Base-by-base conservation (phyloP, 64 coral and sea anemone species). In the Montipora foliosa region DNA sequence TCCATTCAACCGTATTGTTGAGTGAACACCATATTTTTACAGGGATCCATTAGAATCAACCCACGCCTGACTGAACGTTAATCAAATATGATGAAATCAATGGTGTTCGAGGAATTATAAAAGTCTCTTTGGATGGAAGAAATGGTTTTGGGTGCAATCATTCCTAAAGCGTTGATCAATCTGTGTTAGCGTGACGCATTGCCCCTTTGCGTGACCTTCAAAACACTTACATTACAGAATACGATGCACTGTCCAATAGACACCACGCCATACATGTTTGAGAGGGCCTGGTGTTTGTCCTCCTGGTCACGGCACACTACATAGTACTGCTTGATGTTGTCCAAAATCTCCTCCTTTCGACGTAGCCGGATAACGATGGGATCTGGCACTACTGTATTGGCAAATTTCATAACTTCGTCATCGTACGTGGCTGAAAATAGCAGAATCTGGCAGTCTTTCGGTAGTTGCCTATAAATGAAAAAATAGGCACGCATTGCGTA, bases 221-320 rank as follows among this genome's bases (percentile, higher is more conserved):
- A 48, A 10, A 5, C 14, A 94, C 98, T 96, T 94, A 99, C 98
- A 76, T 96, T 92, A 69, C 98, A 99, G 45, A 99, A 99, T 3
- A 99, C 98, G 25, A 99, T 96, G 22, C 98, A 99, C 74, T 99
- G 98, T 22, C 98, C 98, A 83, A 99, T 99, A 2, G 95, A 92
- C 6, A 99, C 70, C 12, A 96, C 98, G 9, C 98, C 98, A 76
- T 99, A 96, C 95, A 99, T 94, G 67, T 99, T 99, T 0, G 92
- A 96, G 60, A 99, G 72, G 29, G 98, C 98, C 77, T 96, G 64
- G 17, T 92, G 94, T 24, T 99, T 99, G 8, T 99, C 95, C 51
- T 96, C 92, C 47, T 75, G 67, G 51, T 85, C 91, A 8, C 58
- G 57, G 47, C 98, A 99, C 47, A 86, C 62, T 44, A 99, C 98